Conservation (phyloP, 2,888 invertebrate genomes). For the Minunthozetes semirufus region DNA sequence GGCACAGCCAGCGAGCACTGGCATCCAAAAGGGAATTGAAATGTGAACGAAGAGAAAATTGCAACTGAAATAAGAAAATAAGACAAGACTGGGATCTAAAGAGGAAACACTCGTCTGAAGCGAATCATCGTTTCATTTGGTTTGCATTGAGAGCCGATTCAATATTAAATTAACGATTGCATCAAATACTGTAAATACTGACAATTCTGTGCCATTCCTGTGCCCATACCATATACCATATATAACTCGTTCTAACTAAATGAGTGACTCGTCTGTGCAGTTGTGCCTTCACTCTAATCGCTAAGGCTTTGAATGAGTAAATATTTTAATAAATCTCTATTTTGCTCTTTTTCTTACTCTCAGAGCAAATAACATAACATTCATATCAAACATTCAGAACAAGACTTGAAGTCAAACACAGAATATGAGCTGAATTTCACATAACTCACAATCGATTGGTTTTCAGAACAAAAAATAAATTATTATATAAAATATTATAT, state of each 20-base stretch:
- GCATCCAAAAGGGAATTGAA: constrained; percentile 17
- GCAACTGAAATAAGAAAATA: constrained; percentile 5
- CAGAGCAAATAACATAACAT: background rate
- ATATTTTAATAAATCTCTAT: constrained; percentile 8
- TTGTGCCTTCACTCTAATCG: background rate
- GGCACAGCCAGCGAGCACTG: background rate
- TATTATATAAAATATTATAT: too few relatives aligned
- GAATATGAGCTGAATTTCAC: background rate
- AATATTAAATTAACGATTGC: background rate
- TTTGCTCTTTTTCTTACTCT: background rate
- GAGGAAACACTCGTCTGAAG: background rate
- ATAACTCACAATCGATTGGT: background rate
- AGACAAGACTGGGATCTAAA: background rate
- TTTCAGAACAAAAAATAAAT: background rate
- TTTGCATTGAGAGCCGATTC: constrained; percentile 1
- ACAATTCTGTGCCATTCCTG: background rate
- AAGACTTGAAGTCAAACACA: background rate
- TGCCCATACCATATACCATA: background rate
- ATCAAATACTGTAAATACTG: background rate
- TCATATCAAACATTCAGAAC: constrained; percentile 3
- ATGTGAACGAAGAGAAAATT: constrained; percentile 8
- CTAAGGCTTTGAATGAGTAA: constrained; percentile 10
- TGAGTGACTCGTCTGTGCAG: background rate
- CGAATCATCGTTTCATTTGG: background rate
- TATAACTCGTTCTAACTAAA: background rate